phyloP scores from a whole-genome alignment of 37 sponge, comb jelly and placozoan genomes.

The Ephydatia muelleri region DNA sequence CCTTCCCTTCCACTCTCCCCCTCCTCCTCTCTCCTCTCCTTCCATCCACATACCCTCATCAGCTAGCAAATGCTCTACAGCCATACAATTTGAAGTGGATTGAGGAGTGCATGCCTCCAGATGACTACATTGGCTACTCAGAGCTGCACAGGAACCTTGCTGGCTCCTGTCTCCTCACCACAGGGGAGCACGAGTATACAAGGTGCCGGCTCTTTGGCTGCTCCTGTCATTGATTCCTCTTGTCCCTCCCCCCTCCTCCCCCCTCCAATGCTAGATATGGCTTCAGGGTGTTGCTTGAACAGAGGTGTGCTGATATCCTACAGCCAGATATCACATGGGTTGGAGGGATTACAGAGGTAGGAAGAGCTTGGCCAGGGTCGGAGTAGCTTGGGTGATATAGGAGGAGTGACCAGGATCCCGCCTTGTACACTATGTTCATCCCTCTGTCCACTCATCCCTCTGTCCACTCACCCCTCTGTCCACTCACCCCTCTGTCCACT shows the following conservation, averaged over 20 bases:
- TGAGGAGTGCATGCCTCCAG: constrained; percentile 83
- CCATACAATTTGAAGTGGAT: constrained; percentile 82
- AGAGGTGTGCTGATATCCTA: constrained; percentile 72
- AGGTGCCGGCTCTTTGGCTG: constrained; percentile 18
- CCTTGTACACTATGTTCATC: too few species aligned
- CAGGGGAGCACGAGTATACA: constrained; percentile 91
- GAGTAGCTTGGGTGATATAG: too few species aligned
- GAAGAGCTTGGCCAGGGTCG: too few species aligned
- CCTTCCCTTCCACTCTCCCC: too few species aligned
- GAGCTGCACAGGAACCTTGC: constrained; percentile 52
- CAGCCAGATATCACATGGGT: constrained; percentile 93
- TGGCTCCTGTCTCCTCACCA: constrained; percentile 67
- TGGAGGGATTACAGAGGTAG: constrained; percentile 88
- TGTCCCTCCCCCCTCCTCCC: background rate
- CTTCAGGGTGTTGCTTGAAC: constrained; percentile 62
- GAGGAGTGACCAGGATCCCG: too few species aligned
- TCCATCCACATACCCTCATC: background rate
- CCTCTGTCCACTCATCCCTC: too few species aligned
- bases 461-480: too few species aligned
- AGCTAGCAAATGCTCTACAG: constrained; percentile 68
- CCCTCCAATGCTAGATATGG: constrained; percentile 56
- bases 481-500: too few species aligned
- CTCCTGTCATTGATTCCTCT: background rate
- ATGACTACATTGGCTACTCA: constrained; percentile 79
- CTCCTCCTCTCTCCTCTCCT: background rate